Conservation (phyloP, 2,797 vertebrate genomes). For the Delichon dasypus region DNA sequence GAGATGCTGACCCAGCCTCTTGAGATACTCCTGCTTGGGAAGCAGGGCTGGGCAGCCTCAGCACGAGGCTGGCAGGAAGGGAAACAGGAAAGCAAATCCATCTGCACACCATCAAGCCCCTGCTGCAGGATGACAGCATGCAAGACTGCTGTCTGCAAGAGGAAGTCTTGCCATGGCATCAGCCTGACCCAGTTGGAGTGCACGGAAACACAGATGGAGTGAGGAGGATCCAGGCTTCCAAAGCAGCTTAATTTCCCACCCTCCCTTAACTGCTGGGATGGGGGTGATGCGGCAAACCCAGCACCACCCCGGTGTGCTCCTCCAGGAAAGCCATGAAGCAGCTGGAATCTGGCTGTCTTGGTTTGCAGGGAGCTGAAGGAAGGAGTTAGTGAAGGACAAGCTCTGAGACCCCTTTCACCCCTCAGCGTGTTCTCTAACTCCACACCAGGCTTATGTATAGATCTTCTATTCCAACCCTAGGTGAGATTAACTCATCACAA, state of each 20-base stretch:
- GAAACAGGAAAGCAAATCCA: neutral
- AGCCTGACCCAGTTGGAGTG: neutral
- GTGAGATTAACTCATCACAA: neutral
- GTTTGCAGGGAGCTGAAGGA: neutral
- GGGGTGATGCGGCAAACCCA: neutral
- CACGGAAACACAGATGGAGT: neutral
- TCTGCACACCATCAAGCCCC: constrained; percentile 23
- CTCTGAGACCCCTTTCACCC: neutral
- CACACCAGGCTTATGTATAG: neutral
- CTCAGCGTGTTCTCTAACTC: neutral
- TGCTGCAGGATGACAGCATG: neutral
- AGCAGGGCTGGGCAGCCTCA: neutral
- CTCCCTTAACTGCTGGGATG: neutral
- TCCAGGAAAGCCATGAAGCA: neutral
- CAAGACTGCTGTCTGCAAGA: neutral
- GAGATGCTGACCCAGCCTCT: neutral
- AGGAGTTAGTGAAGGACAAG: neutral
- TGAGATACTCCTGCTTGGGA: neutral
- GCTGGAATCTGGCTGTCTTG: too few relatives aligned
- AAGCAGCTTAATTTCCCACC: neutral
- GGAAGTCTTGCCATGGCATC: constrained; percentile 16
- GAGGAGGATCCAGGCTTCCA: neutral
- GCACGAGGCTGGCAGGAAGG: neutral
- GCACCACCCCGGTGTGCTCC: accelerated
- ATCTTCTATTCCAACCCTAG: accelerated